phyloP scores from a whole-genome alignment of 1,140 invertebrate species.

The Ridgeia piscesae region DNA sequence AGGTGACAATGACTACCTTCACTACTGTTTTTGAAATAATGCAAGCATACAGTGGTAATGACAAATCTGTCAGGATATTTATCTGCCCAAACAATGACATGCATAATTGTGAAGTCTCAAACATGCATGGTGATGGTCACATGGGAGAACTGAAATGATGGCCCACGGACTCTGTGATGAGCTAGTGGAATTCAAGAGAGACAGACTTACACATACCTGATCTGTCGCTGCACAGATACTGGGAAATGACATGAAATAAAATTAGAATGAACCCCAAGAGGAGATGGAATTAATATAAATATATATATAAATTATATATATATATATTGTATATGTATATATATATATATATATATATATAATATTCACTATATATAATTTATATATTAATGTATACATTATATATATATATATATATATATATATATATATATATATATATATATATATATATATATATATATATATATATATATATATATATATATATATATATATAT shows the following conservation, averaged over 20 bases:
- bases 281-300: not conserved
- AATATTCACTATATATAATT: too few species aligned
- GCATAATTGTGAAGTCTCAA: slow-evolving; percentile 7
- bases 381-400: too few species aligned
- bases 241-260: not conserved
- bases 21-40: not conserved
- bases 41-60: not conserved
- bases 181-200: not conserved
- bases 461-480: too few species aligned
- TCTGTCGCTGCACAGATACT: not conserved
- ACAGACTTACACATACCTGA: not conserved
- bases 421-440: too few species aligned
- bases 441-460: too few species aligned
- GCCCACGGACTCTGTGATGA: not conserved
- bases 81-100: not conserved
- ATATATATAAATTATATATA: too few species aligned
- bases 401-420: too few species aligned
- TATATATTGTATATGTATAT: too few species aligned
- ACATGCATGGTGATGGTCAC: not conserved
- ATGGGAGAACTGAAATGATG: not conserved
- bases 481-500: too few species aligned
- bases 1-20: too few species aligned
- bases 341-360: too few species aligned
- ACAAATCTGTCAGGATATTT: not conserved
- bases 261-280: not conserved